phyloP scores from a whole-genome alignment of 2,797 vertebrate genomes.

The Hyperoplus lanceolatus region DNA sequence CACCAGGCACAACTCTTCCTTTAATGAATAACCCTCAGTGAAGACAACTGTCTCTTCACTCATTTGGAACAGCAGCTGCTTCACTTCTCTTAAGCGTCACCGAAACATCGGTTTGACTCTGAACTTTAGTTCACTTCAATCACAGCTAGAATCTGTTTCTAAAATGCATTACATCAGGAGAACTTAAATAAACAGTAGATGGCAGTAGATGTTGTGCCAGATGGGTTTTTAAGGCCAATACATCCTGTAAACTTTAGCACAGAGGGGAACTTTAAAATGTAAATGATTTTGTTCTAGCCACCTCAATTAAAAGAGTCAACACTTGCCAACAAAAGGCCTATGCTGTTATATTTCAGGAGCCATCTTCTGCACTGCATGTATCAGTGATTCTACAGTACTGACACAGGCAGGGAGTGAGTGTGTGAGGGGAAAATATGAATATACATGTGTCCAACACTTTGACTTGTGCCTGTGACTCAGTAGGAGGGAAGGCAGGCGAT shows the following conservation, averaged over 20 bases:
- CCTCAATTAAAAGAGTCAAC: too few relatives aligned
- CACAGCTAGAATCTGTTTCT: neutral
- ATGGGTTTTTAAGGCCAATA: too few relatives aligned
- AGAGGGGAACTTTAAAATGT: neutral
- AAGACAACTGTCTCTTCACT: slow-evolving; percentile 1
- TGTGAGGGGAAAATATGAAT: slow-evolving; percentile 24
- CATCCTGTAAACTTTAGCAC: too few relatives aligned
- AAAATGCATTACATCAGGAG: too few relatives aligned
- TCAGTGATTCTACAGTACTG: slow-evolving; percentile 3
- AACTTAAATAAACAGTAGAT: too few relatives aligned
- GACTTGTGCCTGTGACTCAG: slow-evolving; percentile 11
- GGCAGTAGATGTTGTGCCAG: too few relatives aligned
- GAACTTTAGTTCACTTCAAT: neutral
- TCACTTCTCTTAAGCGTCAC: neutral
- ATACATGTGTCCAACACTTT: slow-evolving; percentile 11
- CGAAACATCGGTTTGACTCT: too few relatives aligned
- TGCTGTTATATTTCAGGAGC: too few relatives aligned
- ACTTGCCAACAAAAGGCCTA: too few relatives aligned
- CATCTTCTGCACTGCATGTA: neutral
- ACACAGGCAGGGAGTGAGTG: neutral
- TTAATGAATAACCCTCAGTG: neutral
- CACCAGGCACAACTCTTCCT: slow-evolving; percentile 5
- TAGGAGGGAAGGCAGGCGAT: neutral
- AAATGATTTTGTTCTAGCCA: neutral
- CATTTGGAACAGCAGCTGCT: slow-evolving; percentile 12